Evolutionary conservation across 2,113 vertebrate species (phyloP).

Genomic region (Tragelaphus scriptus): DNA sequence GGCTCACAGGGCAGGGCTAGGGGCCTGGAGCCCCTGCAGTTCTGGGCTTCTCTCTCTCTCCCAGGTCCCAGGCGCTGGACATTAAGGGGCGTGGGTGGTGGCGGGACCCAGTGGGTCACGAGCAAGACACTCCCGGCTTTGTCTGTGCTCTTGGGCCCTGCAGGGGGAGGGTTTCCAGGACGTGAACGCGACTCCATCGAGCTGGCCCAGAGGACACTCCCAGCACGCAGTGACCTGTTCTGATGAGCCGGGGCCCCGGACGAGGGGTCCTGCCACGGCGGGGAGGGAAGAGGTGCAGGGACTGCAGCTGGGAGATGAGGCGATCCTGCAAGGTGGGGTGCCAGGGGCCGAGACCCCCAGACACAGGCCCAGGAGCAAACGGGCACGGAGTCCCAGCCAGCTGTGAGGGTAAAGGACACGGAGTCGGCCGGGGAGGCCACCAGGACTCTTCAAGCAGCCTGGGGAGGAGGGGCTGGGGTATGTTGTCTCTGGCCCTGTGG

Average conservation of each 20-base stretch:
- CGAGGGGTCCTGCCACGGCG: accelerated
- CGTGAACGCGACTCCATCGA: accelerated
- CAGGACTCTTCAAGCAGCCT: too few relatives aligned
- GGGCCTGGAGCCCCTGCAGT: too few relatives aligned
- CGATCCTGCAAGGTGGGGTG: neutral
- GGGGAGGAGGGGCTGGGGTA: accelerated
- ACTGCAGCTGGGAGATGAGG: neutral
- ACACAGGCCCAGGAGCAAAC: neutral
- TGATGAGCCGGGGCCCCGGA: accelerated
- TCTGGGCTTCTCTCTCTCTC: too few relatives aligned
- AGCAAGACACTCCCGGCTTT: neutral
- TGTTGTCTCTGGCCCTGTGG: accelerated
- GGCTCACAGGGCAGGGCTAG: neutral
- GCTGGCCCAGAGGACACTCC: neutral
- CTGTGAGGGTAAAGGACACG: neutral
- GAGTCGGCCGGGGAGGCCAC: accelerated
- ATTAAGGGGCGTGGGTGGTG: neutral
- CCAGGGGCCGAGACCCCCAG: neutral
- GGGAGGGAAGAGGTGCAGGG: neutral
- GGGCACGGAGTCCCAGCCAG: too few relatives aligned
- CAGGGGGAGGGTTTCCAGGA: accelerated
- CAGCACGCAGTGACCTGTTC: neutral
- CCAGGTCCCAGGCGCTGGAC: too few relatives aligned
- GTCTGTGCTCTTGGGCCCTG: neutral
- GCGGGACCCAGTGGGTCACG: neutral